A percentile compares a stretch with the other conserved stretches of the same genome.
Evolutionary conservation across 2,888 invertebrate species (phyloP).

Genomic region (Eristalis intricaria): DNA sequence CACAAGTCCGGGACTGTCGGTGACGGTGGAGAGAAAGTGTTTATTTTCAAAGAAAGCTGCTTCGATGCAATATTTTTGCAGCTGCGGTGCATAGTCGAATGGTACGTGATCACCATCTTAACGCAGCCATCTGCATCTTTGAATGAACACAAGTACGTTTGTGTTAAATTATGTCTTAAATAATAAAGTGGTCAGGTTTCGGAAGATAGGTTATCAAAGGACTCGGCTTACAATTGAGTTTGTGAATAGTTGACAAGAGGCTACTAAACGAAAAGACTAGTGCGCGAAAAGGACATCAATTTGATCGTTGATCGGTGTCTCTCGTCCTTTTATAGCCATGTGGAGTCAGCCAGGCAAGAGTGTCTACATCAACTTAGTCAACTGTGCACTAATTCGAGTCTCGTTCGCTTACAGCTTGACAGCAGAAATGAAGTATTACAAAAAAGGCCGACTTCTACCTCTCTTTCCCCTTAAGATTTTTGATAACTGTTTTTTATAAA

Average conservation of each 20-base stretch:
- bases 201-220: background rate
- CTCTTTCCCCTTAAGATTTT: no score
- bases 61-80: background rate
- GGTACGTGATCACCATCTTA: background rate
- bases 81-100: background rate
- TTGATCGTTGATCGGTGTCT: no score
- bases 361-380: no score
- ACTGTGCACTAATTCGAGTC: no score
- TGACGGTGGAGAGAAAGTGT: constrained; percentile 28
- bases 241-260: background rate
- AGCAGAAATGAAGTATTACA: no score
- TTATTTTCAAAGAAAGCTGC: constrained; percentile 5
- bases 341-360: no score
- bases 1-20: background rate
- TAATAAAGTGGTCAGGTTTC: background rate
- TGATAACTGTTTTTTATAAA: no score
- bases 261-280: no score
- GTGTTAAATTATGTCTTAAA: background rate
- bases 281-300: no score
- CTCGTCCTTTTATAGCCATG: no score
- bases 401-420: no score
- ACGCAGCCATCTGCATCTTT: background rate
- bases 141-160: background rate
- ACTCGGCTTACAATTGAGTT: background rate
- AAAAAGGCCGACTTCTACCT: no score